phyloP scores from a whole-genome alignment of 2,113 vertebrate genomes.

The Lagopus muta region DNA sequence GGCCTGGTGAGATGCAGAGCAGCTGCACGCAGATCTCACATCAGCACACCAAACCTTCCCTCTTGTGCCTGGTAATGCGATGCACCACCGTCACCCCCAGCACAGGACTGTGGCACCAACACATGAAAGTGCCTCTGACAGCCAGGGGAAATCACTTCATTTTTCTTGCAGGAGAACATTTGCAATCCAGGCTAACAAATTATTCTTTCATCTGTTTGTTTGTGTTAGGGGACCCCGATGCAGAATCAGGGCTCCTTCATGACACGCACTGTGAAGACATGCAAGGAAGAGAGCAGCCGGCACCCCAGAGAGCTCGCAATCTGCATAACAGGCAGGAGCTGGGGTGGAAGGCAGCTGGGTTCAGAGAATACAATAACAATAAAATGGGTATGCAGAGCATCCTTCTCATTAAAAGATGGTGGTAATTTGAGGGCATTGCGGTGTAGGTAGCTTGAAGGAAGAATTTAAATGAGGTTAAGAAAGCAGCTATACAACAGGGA shows the following conservation, averaged over 20 bases:
- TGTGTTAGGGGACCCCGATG: neutral
- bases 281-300: conserved; percentile 46
- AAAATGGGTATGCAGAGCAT: conserved; percentile 53
- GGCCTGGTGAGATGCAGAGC: neutral
- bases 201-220: conserved; percentile 63
- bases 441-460: conserved; percentile 62
- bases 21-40: conserved; percentile 15
- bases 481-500: conserved; percentile 54
- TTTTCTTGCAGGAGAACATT: conserved; percentile 48
- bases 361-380: conserved; percentile 44
- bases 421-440: conserved; percentile 53
- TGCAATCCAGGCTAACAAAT: conserved; percentile 50
- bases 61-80: conserved; percentile 42
- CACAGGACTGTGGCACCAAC: neutral
- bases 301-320: conserved; percentile 60
- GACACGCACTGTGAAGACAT: conserved; percentile 35
- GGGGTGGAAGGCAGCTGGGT: conserved; percentile 55
- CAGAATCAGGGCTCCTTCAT: conserved; percentile 32
- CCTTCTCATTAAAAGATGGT: conserved; percentile 63
- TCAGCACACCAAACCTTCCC: conserved; percentile 31
- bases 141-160: conserved; percentile 57
- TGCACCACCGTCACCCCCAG: conserved; percentile 25
- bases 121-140: conserved; percentile 56
- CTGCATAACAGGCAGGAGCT: conserved; percentile 64
- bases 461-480: conserved; percentile 70